Base-by-base conservation (phyloP, 2,888 invertebrate genomes). In the Hartigia nigra region DNA sequence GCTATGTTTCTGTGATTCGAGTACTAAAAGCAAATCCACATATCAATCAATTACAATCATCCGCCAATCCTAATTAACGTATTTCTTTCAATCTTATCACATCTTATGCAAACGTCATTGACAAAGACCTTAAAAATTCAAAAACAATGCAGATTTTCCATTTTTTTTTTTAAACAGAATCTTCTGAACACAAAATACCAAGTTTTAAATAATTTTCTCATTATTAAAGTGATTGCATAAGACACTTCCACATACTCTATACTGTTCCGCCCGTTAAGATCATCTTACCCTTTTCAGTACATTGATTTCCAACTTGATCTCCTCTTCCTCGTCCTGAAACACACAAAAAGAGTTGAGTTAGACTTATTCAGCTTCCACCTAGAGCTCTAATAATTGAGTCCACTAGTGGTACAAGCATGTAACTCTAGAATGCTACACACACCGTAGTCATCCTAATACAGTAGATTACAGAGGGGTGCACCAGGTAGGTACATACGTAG, bases 1-100 rank as follows among this genome's bases (percentile, higher is more conserved):
- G 99, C 99, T 91, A 99, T 99, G 93, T 99, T 99, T 90, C 99
- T 96, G 93, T 99, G 99, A 93, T 98, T 98, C 82, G 98, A 98
- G 93, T 97, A 98, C 94, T 97, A 88, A n/a, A 92, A 34, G 72
- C 5, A 88, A 82, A 23, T 23, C 2, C 5, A 23, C 2, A 2
- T 9, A 23, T 23, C 9, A 23, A 23, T 55, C 9, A 74, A 72
- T 77, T 31, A 80, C 69, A 55, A 2, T 55, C 23, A 55, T 14
- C 23, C 78, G 76, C 79, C 34, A 72, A 70, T 75, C 75, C 37
- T 1, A 78, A n/a, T 11, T 36, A 55, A 69, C 14, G 14, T 76
- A 31, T 76, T 31, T n/a, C 69, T n/a, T n/a, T n/a, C n/a, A n/a
- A n/a, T n/a, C n/a, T n/a, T 9, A 4, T 34, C 34, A 34, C 34